Evolutionary conservation across 2,888 invertebrate genomes (phyloP).

Genomic region (Bombylius discolor): DNA sequence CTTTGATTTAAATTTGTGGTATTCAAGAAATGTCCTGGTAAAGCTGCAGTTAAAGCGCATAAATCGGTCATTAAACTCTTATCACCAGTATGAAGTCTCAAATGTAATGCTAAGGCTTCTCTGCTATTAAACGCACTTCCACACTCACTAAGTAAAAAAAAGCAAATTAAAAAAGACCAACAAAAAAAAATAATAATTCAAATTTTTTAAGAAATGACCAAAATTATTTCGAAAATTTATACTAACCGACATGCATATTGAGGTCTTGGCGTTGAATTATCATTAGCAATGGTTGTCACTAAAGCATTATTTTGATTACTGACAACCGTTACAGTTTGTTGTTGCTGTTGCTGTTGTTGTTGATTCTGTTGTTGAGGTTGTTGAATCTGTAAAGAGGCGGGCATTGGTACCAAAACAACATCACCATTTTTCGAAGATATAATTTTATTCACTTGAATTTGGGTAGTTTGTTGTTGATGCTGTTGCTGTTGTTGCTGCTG

Average conservation of each 20-base stretch:
- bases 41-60: slow-evolving; percentile 64
- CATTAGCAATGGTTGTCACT: slow-evolving; percentile 32
- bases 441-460: slow-evolving; percentile 2
- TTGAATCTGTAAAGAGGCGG: slow-evolving; percentile 6
- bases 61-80: slow-evolving; percentile 68
- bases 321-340: slow-evolving; percentile 36
- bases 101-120: slow-evolving; percentile 65
- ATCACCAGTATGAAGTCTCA: slow-evolving; percentile 68
- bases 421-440: not conserved
- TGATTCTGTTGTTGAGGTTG: slow-evolving; percentile 36
- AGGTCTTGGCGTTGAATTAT: slow-evolving; percentile 31
- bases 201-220: not conserved
- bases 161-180: not conserved
- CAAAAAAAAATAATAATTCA: not conserved
- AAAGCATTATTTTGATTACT: slow-evolving; percentile 34
- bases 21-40: slow-evolving; percentile 51
- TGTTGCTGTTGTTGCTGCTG: slow-evolving; percentile 17
- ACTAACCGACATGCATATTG: slow-evolving; percentile 36
- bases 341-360: slow-evolving; percentile 19
- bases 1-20: slow-evolving; percentile 33
- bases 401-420: not conserved
- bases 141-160: slow-evolving; percentile 39
- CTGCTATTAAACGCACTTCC: slow-evolving; percentile 52
- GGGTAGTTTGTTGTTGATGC: not conserved
- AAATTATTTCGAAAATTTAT: not conserved